Evolutionary conservation across 2,797 vertebrate species (phyloP).

Genomic region (Novumbra hubbsi): DNA sequence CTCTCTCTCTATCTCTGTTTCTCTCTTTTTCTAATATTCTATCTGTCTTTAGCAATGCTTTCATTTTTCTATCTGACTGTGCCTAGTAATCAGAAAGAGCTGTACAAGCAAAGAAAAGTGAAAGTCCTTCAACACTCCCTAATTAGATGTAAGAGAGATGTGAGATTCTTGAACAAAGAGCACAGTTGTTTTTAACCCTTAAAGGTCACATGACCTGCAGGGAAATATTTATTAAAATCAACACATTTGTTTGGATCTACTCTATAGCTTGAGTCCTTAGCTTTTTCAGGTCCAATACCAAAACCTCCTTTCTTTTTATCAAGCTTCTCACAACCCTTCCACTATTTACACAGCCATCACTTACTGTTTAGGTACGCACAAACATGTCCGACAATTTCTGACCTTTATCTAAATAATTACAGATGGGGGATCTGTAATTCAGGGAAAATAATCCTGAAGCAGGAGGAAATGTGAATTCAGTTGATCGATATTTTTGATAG

Average conservation of each 20-base stretch:
- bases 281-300: too few species aligned
- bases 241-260: too few species aligned
- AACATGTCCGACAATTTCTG: neutral
- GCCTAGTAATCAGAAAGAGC: conserved; percentile 9
- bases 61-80: neutral
- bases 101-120: conserved; percentile 9
- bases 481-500: too few species aligned
- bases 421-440: too few species aligned
- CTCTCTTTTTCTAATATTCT: neutral
- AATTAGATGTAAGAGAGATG: too few species aligned
- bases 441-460: too few species aligned
- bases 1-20: neutral
- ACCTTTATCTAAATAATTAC: neutral
- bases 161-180: neutral
- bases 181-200: neutral
- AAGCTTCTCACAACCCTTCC: too few species aligned
- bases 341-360: neutral
- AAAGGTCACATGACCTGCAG: neutral
- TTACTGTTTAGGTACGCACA: neutral
- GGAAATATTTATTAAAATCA: too few species aligned
- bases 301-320: too few species aligned
- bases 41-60: conserved; percentile 17
- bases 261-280: too few species aligned
- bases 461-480: too few species aligned
- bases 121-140: neutral